phyloP scores from a whole-genome alignment of 1,140 invertebrate genomes.

The Hyphantria cunea region DNA sequence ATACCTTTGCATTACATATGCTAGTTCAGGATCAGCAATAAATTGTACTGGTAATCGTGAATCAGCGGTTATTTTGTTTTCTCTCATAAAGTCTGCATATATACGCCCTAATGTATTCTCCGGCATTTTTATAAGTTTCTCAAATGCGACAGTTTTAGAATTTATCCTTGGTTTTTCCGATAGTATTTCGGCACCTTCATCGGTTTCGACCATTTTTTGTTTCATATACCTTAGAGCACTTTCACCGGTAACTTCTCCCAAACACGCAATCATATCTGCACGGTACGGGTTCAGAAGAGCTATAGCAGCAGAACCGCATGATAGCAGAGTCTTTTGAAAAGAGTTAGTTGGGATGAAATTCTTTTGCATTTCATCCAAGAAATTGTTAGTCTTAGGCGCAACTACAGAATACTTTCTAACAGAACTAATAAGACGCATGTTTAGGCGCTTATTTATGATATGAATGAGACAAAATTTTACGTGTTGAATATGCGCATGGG shows the following conservation, averaged over 20 bases:
- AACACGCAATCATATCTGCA: conserved; percentile 96
- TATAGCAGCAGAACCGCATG: conserved; percentile 90
- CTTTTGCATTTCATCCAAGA: conserved; percentile 68
- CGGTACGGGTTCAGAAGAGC: conserved; percentile 88
- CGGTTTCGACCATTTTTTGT: conserved; percentile 84
- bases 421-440: conserved; percentile 17
- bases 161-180: conserved; percentile 93
- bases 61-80: conserved; percentile 96
- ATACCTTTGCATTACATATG: conserved; percentile 98
- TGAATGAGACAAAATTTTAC: no score
- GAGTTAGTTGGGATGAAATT: conserved; percentile 87
- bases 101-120: conserved; percentile 91
- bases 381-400: conserved; percentile 34
- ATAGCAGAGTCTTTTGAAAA: conserved; percentile 89
- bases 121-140: conserved; percentile 87
- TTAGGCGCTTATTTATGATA: background rate
- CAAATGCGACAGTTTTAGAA: conserved; percentile 90
- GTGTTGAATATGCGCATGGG: no score
- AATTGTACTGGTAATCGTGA: conserved; percentile 94
- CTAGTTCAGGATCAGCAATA: conserved; percentile 94
- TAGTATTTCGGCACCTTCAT: conserved; percentile 89
- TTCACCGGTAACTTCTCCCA: conserved; percentile 94
- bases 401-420: conserved; percentile 34
- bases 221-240: conserved; percentile 86
- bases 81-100: conserved; percentile 91